A percentile compares a stretch with the other conserved stretches of the same genome.
Conservation (phyloP, 1,140 invertebrate species). For the Tigriopus japonicus region DNA sequence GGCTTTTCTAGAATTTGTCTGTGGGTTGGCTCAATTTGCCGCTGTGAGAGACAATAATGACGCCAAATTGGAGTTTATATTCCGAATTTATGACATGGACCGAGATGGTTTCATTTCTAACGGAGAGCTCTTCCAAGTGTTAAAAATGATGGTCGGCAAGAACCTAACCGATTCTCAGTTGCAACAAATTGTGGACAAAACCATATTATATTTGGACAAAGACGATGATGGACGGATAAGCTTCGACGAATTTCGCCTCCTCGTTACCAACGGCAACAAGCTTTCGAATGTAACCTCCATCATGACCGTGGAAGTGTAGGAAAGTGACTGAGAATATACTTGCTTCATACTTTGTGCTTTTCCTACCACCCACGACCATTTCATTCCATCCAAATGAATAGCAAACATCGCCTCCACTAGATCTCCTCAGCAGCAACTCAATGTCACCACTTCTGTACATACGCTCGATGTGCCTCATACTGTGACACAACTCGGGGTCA, state of each 20-base stretch:
- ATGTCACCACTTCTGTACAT: too few species aligned
- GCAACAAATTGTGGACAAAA: slow-evolving; percentile 28
- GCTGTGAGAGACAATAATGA: slow-evolving; percentile 7
- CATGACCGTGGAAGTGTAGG: too few species aligned
- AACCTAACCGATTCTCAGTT: slow-evolving; percentile 25
- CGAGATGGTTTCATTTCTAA: slow-evolving; percentile 38
- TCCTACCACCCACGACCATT: too few species aligned
- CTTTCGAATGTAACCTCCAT: too few species aligned
- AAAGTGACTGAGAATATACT: too few species aligned
- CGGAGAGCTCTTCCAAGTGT: slow-evolving; percentile 33
- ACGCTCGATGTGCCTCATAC: too few species aligned
- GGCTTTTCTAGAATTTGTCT: slow-evolving; percentile 9
- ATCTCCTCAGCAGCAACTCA: too few species aligned
- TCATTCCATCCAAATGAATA: too few species aligned
- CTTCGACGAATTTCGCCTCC: slow-evolving; percentile 26
- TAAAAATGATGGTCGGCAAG: slow-evolving; percentile 36
- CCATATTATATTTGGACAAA: slow-evolving; percentile 27
- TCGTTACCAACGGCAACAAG: too few species aligned
- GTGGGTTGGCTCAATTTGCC: slow-evolving; percentile 7
- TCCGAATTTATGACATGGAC: slow-evolving; percentile 39
- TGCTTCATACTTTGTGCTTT: too few species aligned
- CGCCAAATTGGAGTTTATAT: slow-evolving; percentile 33
- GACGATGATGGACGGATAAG: slow-evolving; percentile 28
- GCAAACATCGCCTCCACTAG: too few species aligned
- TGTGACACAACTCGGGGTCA: too few species aligned